Evolutionary conservation across 2,113 vertebrate species (phyloP).

Genomic region (Rhinoderma darwinii): DNA sequence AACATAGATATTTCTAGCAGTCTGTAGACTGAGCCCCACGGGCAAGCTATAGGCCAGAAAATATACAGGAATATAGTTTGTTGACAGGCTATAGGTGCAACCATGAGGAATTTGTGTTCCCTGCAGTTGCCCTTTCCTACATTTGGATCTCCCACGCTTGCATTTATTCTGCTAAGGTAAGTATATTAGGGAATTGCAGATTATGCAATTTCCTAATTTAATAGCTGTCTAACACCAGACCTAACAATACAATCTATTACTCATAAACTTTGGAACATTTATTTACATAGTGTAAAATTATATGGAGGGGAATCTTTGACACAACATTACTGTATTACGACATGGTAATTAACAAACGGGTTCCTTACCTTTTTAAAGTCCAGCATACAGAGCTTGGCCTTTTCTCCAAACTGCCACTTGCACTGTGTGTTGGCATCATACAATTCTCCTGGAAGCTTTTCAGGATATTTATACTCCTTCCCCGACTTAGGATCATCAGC

Average conservation of each 20-base stretch:
- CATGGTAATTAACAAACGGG: not conserved
- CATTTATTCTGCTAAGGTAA: no score
- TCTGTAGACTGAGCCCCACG: no score
- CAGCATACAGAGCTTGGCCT: slow-evolving; percentile 88
- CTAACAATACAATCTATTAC: not conserved
- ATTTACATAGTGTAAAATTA: not conserved
- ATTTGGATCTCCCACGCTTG: no score
- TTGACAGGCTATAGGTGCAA: no score
- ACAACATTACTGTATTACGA: not conserved
- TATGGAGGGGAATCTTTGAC: not conserved
- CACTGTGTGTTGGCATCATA: slow-evolving; percentile 90
- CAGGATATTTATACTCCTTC: slow-evolving; percentile 83
- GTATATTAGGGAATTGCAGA: no score
- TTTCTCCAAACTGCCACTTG: slow-evolving; percentile 93
- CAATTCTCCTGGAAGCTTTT: slow-evolving; percentile 85
- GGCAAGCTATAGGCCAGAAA: no score
- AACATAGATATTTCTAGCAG: no score
- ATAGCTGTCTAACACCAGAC: no score
- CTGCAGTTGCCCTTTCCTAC: no score
- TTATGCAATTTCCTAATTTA: no score
- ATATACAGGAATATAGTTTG: no score
- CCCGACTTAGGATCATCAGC: slow-evolving; percentile 81
- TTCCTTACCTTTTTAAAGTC: slow-evolving; percentile 86
- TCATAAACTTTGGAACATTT: not conserved
- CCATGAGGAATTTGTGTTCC: no score